Base-by-base conservation (phyloP, 2,888 invertebrate species). In the Calliopum simillimum region DNA sequence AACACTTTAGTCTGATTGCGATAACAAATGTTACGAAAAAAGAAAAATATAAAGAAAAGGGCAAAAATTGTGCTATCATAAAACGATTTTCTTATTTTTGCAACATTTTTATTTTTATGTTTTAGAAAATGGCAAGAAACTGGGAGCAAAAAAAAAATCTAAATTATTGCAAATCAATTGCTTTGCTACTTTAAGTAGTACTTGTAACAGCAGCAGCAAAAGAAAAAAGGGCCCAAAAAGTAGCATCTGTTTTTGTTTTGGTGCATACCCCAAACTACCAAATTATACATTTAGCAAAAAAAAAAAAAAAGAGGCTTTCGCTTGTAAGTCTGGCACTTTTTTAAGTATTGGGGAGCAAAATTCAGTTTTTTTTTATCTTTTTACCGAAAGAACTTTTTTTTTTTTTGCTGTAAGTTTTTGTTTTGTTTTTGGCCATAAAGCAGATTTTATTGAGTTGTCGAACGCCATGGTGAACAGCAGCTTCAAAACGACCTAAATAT, bases 161-260 rank as follows among this genome's bases (percentile, higher is more conserved):
- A 81, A 83, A 83, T 84, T 83, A 83, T 83, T 81, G 79, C 80
- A 84, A 84, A 84, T 84, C 84, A 84, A 83, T 84, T 83, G 81
- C 63, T 59, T n/a, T 67, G 67, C 58, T 23, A 41, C 59, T 51
- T 67, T 59, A 59, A 67, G 49, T 33, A 49, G 49, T 33, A 21
- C n/a, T n/a, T 47, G 44, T 16, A 14, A 41, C 21, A 23, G 61
- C 16, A 16, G 56, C 14, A 25, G 56, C 43, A 59, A 3, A 46
- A 63, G 44, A 25, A 6, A 46, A 61, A 68, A 41, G 44, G 14
- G 33, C 33, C 33, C 33, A 33, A 2, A 33, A 33, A 33, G 69
- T 47, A 72, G 71, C 73, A 75, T 69, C 71, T 73, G 75, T 70
- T 78, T 71, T 71, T 47, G 49, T 69, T 69, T 69, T 64, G 23